Evolutionary conservation across 1,140 invertebrate genomes (phyloP).

Genomic region (Tetranychus urticae): DNA sequence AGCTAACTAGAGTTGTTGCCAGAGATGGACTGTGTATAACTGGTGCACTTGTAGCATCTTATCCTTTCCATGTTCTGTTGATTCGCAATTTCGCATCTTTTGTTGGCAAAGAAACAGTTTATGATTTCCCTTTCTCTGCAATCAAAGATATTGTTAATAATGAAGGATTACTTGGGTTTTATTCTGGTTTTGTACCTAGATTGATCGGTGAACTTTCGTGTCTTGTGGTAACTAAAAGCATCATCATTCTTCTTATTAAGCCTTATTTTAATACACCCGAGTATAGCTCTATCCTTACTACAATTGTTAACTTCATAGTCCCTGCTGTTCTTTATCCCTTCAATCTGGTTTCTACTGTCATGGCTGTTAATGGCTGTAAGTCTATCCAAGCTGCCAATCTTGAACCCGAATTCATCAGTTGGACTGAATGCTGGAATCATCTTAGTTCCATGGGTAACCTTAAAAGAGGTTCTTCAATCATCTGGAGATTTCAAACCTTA

Average conservation of each 20-base stretch:
- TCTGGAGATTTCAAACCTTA: too few species aligned
- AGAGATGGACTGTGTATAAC: not conserved
- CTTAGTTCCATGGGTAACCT: constrained; percentile 20
- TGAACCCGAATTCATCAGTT: constrained; percentile 44
- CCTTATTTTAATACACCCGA: not conserved
- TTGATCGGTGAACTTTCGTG: constrained; percentile 1
- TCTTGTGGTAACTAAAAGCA: not conserved
- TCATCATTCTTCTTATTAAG: not conserved
- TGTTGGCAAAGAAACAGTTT: constrained; percentile 7
- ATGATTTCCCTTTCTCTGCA: not conserved
- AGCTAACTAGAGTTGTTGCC: not conserved
- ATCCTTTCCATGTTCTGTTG: constrained; percentile 7
- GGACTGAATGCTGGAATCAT: constrained; percentile 53
- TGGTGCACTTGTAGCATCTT: not conserved
- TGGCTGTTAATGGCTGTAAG: constrained; percentile 39
- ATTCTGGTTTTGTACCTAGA: constrained; percentile 7
- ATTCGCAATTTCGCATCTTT: constrained; percentile 6
- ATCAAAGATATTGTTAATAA: not conserved
- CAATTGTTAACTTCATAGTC: constrained; percentile 1
- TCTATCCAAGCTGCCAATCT: constrained; percentile 1
- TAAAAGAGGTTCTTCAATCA: constrained; percentile 7
- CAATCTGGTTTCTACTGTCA: constrained; percentile 60
- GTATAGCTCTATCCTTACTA: not conserved
- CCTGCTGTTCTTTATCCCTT: constrained; percentile 51
- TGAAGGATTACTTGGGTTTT: constrained; percentile 4